Evolutionary conservation across 1,140 invertebrate genomes (phyloP), one percentile per base, ranked within the genome.

Genomic region (Zaprionus kolodkinae): DNA sequence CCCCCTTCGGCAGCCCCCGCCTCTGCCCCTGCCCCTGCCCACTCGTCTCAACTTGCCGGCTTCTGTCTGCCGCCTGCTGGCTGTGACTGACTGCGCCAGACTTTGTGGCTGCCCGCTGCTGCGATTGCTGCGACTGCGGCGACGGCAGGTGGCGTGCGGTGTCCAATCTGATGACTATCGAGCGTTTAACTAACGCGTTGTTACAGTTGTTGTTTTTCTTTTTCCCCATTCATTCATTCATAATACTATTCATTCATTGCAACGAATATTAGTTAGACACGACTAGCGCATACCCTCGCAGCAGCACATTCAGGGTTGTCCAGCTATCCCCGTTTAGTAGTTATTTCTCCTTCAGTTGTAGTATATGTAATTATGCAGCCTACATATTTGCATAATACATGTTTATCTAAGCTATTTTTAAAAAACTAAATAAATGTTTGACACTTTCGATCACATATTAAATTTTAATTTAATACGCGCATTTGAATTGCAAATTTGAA

Each of bases 91-190:
- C 21, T 21, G 21, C 17, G 81, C 80, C 74, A 87, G 84, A 87
- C 84, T 89, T 89, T 68, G 66, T 80, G 85, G 85, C 85, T 84
- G 55, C 55, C 55, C 35, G 40, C 40, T 45, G 40, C n/a, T 43
- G 40, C 52, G 59, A 35, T 6, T 35, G 36, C 56, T 33, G 13
- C 35, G 4, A 6, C 40, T n/a, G 27, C 27, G 66, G n/a, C n/a
- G n/a, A n/a, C 71, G 50, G 68, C 52, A 63, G 45, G 13, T 68
- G 71, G 36, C 40, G 30, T 59, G 25, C 60, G 33, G 27, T 56
- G 12, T 21, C 65, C 54, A 64, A 72, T 56, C 64, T 45, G 71
- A 63, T 65, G 64, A 62, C 66, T 77, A 80, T 77, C 67, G 62
- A 70, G 38, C 78, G 62, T 78, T 80, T 80, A 78, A 74, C 78